These are phyloP conservation scores for Morone saxatilis DNA, from an alignment of 2,113 vertebrate genomes.

Conservation along the genomic window DNA sequence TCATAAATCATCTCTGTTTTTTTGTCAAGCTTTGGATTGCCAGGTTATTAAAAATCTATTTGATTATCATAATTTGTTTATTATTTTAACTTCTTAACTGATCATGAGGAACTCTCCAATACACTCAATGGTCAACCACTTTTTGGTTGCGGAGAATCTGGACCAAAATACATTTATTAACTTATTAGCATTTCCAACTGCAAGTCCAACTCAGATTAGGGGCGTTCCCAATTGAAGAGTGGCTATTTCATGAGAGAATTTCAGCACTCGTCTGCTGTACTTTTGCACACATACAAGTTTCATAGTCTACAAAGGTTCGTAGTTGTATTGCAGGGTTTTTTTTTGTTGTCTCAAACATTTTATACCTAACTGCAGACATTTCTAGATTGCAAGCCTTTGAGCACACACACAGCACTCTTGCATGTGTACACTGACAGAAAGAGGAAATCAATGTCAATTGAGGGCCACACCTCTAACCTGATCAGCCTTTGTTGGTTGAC, in stretches of 20 bases:
- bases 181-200: neutral
- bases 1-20: too few relatives aligned
- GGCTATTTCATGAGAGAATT: too few relatives aligned
- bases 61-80: neutral
- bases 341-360: neutral
- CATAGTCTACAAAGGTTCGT: neutral
- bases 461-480: slow-evolving; percentile 24
- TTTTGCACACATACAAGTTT: too few relatives aligned
- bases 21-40: too few relatives aligned
- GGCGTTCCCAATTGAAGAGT: neutral
- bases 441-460: slow-evolving; percentile 31
- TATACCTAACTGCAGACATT: neutral
- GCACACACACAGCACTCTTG: neutral
- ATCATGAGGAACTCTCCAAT: neutral
- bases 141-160: too few relatives aligned
- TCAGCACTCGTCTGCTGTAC: neutral
- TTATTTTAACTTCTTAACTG: too few relatives aligned
- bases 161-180: slow-evolving; percentile 2
- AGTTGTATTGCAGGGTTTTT: neutral
- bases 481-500: slow-evolving; percentile 48
- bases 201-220: neutral
- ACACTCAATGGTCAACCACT: neutral
- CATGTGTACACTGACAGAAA: neutral
- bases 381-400: slow-evolving; percentile 10
- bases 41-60: neutral